Percentiles rank a stretch among this genome's conserved stretches.
These are phyloP conservation scores for Leucozona laternaria DNA, from an alignment of 2,888 invertebrate species.

Conservation along the genomic window DNA sequence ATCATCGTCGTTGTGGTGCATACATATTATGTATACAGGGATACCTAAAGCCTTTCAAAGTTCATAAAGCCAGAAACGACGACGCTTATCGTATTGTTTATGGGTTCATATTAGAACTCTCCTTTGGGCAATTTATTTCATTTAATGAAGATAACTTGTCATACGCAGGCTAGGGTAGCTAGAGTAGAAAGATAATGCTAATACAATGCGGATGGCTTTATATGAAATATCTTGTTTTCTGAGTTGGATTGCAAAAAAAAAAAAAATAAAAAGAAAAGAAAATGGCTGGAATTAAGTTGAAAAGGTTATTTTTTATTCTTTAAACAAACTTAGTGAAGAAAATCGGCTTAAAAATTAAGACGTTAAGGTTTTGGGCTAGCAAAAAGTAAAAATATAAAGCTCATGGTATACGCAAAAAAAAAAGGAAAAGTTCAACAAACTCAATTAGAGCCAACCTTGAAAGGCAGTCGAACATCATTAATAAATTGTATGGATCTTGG, in stretches of 20 bases:
- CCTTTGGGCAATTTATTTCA: constrained; percentile 75
- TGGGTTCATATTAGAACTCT: constrained; percentile 73
- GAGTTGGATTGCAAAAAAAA: constrained; percentile 25
- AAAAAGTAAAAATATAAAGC: neutral
- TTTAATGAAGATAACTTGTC: constrained; percentile 76
- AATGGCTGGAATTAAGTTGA: neutral
- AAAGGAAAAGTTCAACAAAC: neutral
- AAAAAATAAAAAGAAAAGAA: neutral
- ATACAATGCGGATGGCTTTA: constrained; percentile 50
- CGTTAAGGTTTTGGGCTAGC: neutral
- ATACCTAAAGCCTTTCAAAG: constrained; percentile 62
- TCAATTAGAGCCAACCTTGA: neutral
- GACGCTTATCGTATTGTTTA: constrained; percentile 73
- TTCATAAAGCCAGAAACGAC: constrained; percentile 70
- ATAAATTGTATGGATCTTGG: neutral
- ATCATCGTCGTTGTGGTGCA: neutral
- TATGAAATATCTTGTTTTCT: constrained; percentile 60
- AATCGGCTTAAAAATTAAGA: neutral
- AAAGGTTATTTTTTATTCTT: neutral
- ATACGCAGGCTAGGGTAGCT: constrained; percentile 59
- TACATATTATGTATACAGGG: too few species aligned
- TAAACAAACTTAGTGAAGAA: neutral
- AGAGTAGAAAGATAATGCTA: constrained; percentile 45
- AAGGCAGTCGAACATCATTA: neutral
- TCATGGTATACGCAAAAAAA: neutral